Evolutionary conservation across 1,140 invertebrate genomes (phyloP).

Genomic region (Theocolax elegans): DNA sequence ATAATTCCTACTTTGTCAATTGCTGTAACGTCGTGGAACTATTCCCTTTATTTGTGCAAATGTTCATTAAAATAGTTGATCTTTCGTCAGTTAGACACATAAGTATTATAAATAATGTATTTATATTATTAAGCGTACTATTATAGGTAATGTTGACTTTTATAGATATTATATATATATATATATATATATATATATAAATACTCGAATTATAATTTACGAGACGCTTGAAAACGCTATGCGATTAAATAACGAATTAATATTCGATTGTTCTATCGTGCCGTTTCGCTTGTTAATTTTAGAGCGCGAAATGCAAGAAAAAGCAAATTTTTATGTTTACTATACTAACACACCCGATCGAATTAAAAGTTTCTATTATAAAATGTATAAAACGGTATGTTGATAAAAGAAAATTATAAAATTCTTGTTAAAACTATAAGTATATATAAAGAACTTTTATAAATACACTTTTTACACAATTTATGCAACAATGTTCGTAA

Average conservation of each 20-base stretch:
- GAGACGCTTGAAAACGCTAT: slow-evolving; percentile 6
- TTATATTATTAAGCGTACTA: neutral
- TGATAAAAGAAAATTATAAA: slow-evolving; percentile 1
- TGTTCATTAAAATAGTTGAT: neutral
- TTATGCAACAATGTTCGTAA: slow-evolving; percentile 31
- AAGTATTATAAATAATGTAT: slow-evolving; percentile 31
- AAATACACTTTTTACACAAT: slow-evolving; percentile 39
- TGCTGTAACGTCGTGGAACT: slow-evolving; percentile 3
- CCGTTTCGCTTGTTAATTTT: slow-evolving; percentile 24
- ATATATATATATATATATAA: no score
- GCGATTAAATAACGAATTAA: neutral
- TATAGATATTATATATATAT: slow-evolving; percentile 19
- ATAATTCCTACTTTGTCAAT: slow-evolving; percentile 40
- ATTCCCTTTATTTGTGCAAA: slow-evolving; percentile 7
- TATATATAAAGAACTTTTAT: slow-evolving; percentile 34
- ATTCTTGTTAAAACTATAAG: slow-evolving; percentile 29
- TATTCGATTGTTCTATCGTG: neutral
- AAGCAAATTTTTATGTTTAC: slow-evolving; percentile 9
- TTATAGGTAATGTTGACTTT: slow-evolving; percentile 34
- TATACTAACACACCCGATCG: slow-evolving; percentile 7
- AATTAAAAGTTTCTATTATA: slow-evolving; percentile 7
- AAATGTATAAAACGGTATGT: neutral
- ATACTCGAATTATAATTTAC: neutral
- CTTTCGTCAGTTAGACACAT: neutral
- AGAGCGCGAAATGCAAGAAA: slow-evolving; percentile 11